phyloP scores from a whole-genome alignment of 2,888 invertebrate genomes.

The Plebejus argus region DNA sequence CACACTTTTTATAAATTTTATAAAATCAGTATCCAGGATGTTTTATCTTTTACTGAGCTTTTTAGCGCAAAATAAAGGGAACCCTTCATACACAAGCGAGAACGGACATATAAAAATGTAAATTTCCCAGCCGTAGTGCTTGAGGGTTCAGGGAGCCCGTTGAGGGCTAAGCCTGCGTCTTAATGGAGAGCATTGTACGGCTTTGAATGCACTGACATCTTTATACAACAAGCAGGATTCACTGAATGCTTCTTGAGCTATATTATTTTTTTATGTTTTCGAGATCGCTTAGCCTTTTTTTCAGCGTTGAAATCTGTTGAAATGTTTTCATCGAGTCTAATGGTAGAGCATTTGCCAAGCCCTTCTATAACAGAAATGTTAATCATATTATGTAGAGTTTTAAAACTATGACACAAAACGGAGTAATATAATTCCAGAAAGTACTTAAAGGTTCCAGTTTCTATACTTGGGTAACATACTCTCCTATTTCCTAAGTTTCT shows the following conservation, averaged over 20 bases:
- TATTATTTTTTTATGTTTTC: not conserved
- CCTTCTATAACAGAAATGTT: not conserved
- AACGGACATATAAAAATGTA: not conserved
- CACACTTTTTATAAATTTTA: no score
- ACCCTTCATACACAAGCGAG: not conserved
- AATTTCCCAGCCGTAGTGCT: slow-evolving; percentile 14
- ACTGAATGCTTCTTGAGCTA: not conserved
- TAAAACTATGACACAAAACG: not conserved
- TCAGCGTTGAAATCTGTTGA: not conserved
- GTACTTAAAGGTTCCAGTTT: not conserved
- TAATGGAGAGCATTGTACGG: slow-evolving; percentile 29
- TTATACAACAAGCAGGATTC: slow-evolving; percentile 26
- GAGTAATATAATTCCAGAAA: not conserved
- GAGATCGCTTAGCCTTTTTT: slow-evolving; percentile 13
- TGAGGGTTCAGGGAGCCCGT: slow-evolving; percentile 12
- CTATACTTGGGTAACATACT: no score
- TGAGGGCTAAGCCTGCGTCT: slow-evolving; percentile 24
- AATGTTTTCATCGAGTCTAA: not conserved
- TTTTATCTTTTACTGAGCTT: not conserved
- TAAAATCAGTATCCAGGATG: no score
- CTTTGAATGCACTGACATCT: slow-evolving; percentile 28
- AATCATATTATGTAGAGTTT: not conserved
- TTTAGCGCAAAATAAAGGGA: not conserved
- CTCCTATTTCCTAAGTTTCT: not conserved
- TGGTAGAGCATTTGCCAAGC: not conserved